Conservation (phyloP, 2,888 invertebrate genomes). For the Embidobia sp. region DNA sequence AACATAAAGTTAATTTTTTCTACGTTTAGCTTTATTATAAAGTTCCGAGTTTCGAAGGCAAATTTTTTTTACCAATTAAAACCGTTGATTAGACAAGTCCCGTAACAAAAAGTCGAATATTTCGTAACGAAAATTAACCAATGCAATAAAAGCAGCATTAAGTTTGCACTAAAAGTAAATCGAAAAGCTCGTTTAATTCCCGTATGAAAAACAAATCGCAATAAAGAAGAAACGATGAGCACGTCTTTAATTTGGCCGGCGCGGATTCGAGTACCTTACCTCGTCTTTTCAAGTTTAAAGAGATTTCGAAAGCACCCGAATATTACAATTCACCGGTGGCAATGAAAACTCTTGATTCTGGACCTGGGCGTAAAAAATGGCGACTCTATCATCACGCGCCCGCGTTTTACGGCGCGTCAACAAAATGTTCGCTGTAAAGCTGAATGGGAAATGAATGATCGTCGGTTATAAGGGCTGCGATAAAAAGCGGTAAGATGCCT, state of each 20-base stretch:
- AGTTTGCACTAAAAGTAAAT: too few species aligned
- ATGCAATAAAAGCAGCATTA: too few species aligned
- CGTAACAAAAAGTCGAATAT: too few species aligned
- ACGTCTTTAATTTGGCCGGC: background rate
- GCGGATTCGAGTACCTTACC: background rate
- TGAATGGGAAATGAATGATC: constrained; percentile 35
- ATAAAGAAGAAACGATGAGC: background rate
- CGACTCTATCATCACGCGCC: constrained; percentile 7
- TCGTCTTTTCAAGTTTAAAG: background rate
- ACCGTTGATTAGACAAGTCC: too few species aligned
- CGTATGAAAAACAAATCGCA: too few species aligned
- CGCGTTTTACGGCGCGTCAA: constrained; percentile 28
- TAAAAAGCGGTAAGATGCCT: constrained; percentile 8
- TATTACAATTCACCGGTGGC: constrained; percentile 12
- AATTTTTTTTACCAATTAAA: too few species aligned
- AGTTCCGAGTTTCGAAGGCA: too few species aligned
- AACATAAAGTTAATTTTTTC: too few species aligned
- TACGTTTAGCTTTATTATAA: too few species aligned
- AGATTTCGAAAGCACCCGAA: background rate
- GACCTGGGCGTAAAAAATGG: constrained; percentile 8
- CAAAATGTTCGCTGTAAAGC: constrained; percentile 24
- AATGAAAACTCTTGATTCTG: constrained; percentile 27
- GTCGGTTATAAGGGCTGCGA: constrained; percentile 3
- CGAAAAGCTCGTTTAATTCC: too few species aligned
- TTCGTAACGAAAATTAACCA: too few species aligned